These are phyloP conservation scores for Callipepla californica DNA, from an alignment of 2,113 vertebrate genomes.

Conservation along the genomic window DNA sequence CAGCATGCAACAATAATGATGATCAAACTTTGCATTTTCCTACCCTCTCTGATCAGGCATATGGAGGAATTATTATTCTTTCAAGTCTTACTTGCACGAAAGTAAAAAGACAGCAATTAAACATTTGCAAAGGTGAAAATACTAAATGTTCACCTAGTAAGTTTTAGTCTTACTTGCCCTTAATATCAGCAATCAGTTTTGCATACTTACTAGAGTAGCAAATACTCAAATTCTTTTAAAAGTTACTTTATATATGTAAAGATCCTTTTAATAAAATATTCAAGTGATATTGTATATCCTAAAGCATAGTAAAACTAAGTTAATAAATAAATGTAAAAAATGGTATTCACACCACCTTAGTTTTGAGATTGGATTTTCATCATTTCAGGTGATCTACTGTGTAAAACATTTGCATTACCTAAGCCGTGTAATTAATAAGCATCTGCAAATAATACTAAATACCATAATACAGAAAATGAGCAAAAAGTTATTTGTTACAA, in stretches of 20 bases:
- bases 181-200: background rate
- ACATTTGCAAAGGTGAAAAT: background rate
- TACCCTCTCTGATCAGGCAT: background rate
- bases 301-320: background rate
- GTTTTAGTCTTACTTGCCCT: background rate
- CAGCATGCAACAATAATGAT: background rate
- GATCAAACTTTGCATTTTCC: background rate
- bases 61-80: background rate
- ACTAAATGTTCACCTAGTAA: background rate
- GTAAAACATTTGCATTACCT: constrained; percentile 55
- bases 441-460: constrained; percentile 53
- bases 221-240: too few relatives aligned
- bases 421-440: constrained; percentile 35
- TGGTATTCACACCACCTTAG: constrained; percentile 40
- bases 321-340: constrained; percentile 31
- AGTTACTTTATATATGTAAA: too few relatives aligned
- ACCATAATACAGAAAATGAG: constrained; percentile 24
- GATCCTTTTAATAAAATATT: background rate
- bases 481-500: constrained; percentile 60
- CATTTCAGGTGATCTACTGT: constrained; percentile 12
- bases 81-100: background rate
- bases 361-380: constrained; percentile 35
- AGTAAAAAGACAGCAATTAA: background rate
- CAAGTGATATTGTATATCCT: background rate
- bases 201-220: background rate